Base-by-base conservation (phyloP, 2,113 vertebrate species). In the Neomonachus schauinslandi region DNA sequence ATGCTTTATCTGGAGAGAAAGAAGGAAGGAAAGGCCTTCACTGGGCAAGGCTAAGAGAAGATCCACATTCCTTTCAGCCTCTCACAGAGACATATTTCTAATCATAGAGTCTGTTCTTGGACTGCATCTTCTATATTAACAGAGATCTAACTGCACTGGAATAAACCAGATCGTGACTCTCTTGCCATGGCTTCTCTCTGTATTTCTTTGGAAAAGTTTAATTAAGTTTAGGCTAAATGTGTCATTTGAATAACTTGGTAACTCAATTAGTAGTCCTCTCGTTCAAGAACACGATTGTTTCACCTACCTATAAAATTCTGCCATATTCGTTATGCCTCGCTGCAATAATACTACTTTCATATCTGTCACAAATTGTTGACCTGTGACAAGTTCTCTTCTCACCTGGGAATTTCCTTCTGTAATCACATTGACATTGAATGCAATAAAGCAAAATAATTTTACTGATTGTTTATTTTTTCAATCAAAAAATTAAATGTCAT, bases 401-500 rank as follows among this genome's bases (percentile, higher is more conserved):
- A 83, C 13, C 42, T 84, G 31, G 33, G 63, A 91, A 92, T 95
- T 97, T 94, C 33, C n/a, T 92, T 80, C 33, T 86, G 0, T 94
- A 42, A 83, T 97, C 55, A 19, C 67, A 49, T 49, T 49, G 42
- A 95, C 31, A 55, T n/a, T 72, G 39, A 82, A 63, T 91, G 42
- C 33, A 89, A 33, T 91, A 90, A 15, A 97, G 21, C 71, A 24
- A 91, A 97, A 69, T 26, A 74, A 71, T 97, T 93, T 96, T 93
- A n/a, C 26, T 71, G 49, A 79, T 95, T 76, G 3, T 57, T 88
- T 84, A 51, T 92, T 88, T 92, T 94, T 95, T 61, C 4, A 92
- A 42, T 39, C 89, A 96, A 92, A 87, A 88, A 42, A 69, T 63
- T 92, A 95, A 89, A 71, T 92, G 12, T 69, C 36, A 92, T 77